These are phyloP conservation scores for Oreochromis mossambicus DNA, from an alignment of 2,797 vertebrate species.

Conservation along the genomic window DNA sequence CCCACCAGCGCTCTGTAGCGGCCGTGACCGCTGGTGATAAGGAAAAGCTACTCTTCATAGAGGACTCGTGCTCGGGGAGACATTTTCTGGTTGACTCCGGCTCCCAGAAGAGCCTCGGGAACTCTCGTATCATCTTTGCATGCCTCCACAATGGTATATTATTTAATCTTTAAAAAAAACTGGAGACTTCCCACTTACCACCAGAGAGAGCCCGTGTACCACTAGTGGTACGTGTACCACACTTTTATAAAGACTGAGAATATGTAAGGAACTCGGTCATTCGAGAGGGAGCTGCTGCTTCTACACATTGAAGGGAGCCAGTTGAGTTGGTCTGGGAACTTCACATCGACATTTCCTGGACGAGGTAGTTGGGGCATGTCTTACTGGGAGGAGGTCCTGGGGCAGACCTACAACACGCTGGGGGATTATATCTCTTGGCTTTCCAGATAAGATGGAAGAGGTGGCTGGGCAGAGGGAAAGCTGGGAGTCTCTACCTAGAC, in stretches of 20 bases:
- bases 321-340: fast-evolving
- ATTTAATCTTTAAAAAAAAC: not conserved
- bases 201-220: not conserved
- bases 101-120: not conserved
- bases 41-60: not conserved
- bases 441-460: not conserved
- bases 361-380: not conserved
- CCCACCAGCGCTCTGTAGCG: fast-evolving
- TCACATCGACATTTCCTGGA: not conserved
- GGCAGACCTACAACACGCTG: not conserved
- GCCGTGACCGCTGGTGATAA: fast-evolving
- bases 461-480: not conserved
- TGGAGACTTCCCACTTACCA: not conserved
- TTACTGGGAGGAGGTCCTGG: fast-evolving
- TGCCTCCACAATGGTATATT: not conserved
- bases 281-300: not conserved
- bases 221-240: not conserved
- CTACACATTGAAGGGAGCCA: not conserved
- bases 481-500: not conserved
- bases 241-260: not conserved
- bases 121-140: not conserved
- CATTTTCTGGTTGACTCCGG: not conserved
- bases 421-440: not conserved
- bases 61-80: fast-evolving
- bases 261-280: not conserved